Evolutionary conservation across 2,888 invertebrate genomes (phyloP).

Genomic region (Charanyca ferruginea): DNA sequence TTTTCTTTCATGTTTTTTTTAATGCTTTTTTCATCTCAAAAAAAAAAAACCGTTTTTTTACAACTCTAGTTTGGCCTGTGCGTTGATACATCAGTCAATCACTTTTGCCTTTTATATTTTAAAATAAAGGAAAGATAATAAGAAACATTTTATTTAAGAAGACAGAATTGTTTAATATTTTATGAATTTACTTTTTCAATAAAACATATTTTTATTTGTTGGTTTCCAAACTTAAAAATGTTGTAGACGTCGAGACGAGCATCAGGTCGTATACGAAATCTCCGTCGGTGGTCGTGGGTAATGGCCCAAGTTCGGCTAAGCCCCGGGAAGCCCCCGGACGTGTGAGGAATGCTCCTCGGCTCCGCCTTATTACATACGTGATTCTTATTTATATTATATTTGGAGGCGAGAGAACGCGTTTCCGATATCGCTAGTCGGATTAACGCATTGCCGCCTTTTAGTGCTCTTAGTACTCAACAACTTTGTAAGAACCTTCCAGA

Average conservation of each 20-base stretch:
- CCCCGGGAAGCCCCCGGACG: constrained; percentile 83
- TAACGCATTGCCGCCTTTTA: constrained; percentile 83
- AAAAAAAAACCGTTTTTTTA: too few species aligned
- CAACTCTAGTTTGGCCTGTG: too few species aligned
- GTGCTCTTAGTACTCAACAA: constrained; percentile 78
- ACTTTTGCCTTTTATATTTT: too few species aligned
- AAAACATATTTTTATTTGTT: constrained; percentile 52
- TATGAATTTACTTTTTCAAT: constrained; percentile 53
- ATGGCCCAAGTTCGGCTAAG: constrained; percentile 88
- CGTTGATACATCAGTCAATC: too few species aligned
- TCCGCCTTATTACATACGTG: constrained; percentile 90
- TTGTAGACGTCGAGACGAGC: constrained; percentile 66
- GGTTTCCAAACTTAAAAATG: constrained; percentile 67
- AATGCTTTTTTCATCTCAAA: too few species aligned
- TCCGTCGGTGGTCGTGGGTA: constrained; percentile 77
- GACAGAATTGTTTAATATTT: constrained; percentile 32
- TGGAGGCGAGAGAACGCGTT: constrained; percentile 72
- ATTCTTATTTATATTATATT: constrained; percentile 90
- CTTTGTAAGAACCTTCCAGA: constrained; percentile 80
- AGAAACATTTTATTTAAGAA: background rate
- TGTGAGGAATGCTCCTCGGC: constrained; percentile 85
- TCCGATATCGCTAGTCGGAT: constrained; percentile 85
- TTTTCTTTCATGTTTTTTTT: too few species aligned
- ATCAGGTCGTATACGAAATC: constrained; percentile 75
- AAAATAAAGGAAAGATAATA: too few species aligned